These are phyloP conservation scores for Elephantulus edwardii DNA, from an alignment of 2,113 vertebrate genomes.

Conservation along the genomic window DNA sequence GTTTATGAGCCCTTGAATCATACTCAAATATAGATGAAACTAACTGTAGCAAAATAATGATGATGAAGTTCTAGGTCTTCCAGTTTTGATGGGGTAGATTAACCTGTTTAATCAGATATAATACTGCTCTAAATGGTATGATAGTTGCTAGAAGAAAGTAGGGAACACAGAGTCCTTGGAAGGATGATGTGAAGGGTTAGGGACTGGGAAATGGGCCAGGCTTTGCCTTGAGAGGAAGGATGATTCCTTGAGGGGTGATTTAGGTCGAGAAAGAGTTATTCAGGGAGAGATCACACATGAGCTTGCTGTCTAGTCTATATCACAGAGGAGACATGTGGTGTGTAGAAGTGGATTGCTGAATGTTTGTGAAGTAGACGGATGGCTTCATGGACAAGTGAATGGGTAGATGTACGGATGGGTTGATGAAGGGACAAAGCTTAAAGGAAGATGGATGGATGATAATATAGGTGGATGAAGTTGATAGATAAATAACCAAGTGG, in stretches of 20 bases:
- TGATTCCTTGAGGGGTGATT: neutral
- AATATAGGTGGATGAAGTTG: no score
- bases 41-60: neutral
- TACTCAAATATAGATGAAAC: neutral
- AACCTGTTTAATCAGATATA: neutral
- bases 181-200: rapidly evolving
- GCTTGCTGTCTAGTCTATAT: neutral
- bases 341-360: neutral
- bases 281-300: rapidly evolving
- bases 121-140: neutral
- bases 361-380: neutral
- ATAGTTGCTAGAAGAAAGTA: neutral
- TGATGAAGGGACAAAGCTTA: no score
- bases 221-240: no score
- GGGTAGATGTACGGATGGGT: no score
- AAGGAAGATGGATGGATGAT: no score
- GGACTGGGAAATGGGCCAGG: no score
- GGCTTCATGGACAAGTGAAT: neutral
- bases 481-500: no score
- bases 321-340: rapidly evolving
- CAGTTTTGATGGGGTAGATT: neutral
- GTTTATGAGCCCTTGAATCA: neutral
- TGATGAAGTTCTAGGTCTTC: neutral
- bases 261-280: neutral
- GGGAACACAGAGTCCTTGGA: rapidly evolving